These are phyloP conservation scores for Bufo bufo DNA, from an alignment of 2,113 vertebrate genomes.

Conservation along the genomic window DNA sequence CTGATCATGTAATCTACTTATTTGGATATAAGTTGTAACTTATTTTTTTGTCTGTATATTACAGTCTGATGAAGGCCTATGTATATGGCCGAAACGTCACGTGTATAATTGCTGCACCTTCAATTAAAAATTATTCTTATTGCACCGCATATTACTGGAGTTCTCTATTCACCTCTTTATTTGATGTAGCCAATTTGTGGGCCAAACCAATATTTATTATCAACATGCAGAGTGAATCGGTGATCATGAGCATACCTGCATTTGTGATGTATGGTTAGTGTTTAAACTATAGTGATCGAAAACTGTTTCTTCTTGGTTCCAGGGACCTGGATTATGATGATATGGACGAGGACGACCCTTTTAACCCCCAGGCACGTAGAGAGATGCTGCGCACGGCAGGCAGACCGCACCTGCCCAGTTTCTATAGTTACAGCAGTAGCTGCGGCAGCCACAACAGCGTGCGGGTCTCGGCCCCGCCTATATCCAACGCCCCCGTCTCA, in stretches of 20 bases:
- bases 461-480: slow-evolving; percentile 76
- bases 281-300: neutral
- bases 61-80: no score
- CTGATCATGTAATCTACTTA: no score
- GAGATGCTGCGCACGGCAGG: slow-evolving; percentile 71
- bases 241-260: no score
- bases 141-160: no score
- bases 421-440: slow-evolving; percentile 80
- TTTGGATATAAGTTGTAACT: no score
- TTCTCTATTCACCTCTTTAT: no score
- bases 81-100: no score
- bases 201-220: neutral
- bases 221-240: no score
- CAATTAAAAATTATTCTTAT: no score
- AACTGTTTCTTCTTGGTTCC: slow-evolving; percentile 20
- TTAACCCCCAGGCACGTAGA: slow-evolving; percentile 93
- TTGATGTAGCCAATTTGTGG: neutral
- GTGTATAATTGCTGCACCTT: no score
- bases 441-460: slow-evolving; percentile 56
- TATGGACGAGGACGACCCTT: slow-evolving; percentile 86
- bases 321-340: slow-evolving; percentile 88
- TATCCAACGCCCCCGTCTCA: slow-evolving; percentile 82
- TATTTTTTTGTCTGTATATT: no score
- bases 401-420: slow-evolving; percentile 70
- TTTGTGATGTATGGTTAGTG: no score